A percentile compares a stretch with the other conserved stretches of the same genome.
phyloP scores from a whole-genome alignment of 2,113 vertebrate species.

The Scomber colias region DNA sequence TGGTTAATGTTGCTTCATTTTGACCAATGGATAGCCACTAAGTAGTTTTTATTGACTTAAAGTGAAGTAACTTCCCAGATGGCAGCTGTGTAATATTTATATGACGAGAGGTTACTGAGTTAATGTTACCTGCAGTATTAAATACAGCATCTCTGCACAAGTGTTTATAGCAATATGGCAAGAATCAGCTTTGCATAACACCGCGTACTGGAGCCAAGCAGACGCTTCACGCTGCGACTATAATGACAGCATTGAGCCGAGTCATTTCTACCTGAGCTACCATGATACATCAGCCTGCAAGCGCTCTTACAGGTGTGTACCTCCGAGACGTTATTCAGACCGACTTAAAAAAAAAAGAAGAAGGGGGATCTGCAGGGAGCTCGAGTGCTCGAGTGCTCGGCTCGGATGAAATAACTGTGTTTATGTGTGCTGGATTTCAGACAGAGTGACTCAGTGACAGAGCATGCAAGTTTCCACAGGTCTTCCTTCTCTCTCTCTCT shows the following conservation, averaged over 20 bases:
- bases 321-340: conserved; percentile 10
- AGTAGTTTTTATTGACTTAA: no score
- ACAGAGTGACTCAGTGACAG: conserved; percentile 78
- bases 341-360: not conserved
- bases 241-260: conserved; percentile 29
- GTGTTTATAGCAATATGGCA: conserved; percentile 2
- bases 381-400: conserved; percentile 20
- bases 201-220: not conserved
- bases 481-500: conserved; percentile 47
- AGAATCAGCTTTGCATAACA: not conserved
- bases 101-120: no score
- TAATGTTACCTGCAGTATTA: not conserved
- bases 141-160: not conserved
- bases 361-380: conserved; percentile 14
- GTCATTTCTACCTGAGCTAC: conserved; percentile 27
- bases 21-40: not conserved
- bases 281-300: conserved; percentile 26
- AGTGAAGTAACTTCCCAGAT: no score
- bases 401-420: conserved; percentile 66
- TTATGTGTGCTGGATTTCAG: conserved; percentile 71
- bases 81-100: not conserved
- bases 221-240: not conserved
- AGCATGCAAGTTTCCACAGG: conserved; percentile 82
- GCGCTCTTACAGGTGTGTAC: conserved; percentile 46
- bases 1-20: not conserved